Evolutionary conservation across 2,797 vertebrate genomes (phyloP), one percentile per base, ranked within the genome.

Genomic region (Brachyrhaphis roseni): DNA sequence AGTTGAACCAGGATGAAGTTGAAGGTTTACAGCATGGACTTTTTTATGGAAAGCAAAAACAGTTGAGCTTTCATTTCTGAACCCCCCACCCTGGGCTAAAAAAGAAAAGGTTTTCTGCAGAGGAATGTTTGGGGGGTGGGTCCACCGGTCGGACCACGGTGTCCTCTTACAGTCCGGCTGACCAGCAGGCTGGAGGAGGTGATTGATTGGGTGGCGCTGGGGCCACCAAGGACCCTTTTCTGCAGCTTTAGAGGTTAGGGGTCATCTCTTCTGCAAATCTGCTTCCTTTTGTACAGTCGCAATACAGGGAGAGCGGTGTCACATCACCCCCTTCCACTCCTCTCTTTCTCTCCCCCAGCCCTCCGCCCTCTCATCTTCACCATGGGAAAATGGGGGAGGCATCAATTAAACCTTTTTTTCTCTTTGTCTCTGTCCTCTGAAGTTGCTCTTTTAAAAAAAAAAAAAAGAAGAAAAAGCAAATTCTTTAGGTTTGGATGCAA

Each of bases 271-370:
- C 97, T 93, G 96, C 97, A 97, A 97, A 96, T 96, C 97, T 95
- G 96, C 96, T 97, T 97, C 97, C 97, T 97, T 98, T 98, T 97
- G 97, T 98, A 98, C 97, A 98, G 97, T 98, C 82, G 96, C 86
- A 91, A 95, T 94, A 93, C 95, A 90, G 88, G 94, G 93, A 94
- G 95, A 95, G 91, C 93, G 77, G 92, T 94, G 92, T 95, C 96
- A 97, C 96, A 95, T 96, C 96, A 94, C 93, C 95, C 95, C 93
- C 41, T 66, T 26, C 64, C 43, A 41, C 47, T 15, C 74, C 26
- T 51, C 51, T 80, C 75, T 8, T 34, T 39, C 76, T 71, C 34
- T 23, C 55, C 45, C 74, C 66, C 23, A 0, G 8, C 76, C 82
- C 89, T 78, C 95, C 95, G 92, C 95, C 96, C 95, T 96, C 96